Base-by-base conservation (phyloP, 64 coral and sea anemone genomes). In the Stichodactyla helianthus region DNA sequence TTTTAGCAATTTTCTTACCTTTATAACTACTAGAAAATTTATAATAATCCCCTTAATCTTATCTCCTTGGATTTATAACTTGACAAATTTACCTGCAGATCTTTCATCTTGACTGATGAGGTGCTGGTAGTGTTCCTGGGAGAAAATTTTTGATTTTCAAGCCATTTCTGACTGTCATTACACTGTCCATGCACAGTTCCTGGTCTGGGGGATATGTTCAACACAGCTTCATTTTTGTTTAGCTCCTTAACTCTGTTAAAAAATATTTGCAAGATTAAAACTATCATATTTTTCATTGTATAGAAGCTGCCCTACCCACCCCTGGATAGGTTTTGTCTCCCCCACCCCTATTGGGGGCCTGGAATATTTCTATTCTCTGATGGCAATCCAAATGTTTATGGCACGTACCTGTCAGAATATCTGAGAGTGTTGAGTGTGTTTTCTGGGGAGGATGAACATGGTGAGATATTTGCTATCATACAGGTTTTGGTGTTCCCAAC, bases 391-490 rank as follows among this genome's bases (percentile, higher is more conserved):
- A n/a, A n/a, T n/a, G n/a, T n/a, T n/a, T n/a, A n/a, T n/a, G n/a
- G n/a, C n/a, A n/a, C n/a, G n/a, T n/a, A 95, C 94, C 94, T 92
- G 84, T 92, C 87, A 76, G 94, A 91, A 77, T 95, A 95, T 92
- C 94, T 31, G 9, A 95, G 88, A 8, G 94, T 95, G 58, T 95
- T 95, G 6, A 95, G 84, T 0, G 90, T 95, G 79, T 95, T 95
- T 54, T 95, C 94, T 57, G 87, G 86, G 28, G 90, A 86, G 12
- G 90, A 95, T 50, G 82, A 83, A 79, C 87, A 92, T 54, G 94
- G 94, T 71, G 94, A 95, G 57, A 95, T 92, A 28, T 92, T 95
- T 50, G 94, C 94, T 77, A 95, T 95, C 94, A 95, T 95, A 79
- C 94, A 95, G 14, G 94, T 95, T 53, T 89, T 86, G 79, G 81